A percentile compares a stretch with the other conserved stretches of the same genome.
These are phyloP conservation scores for Pocillopora grandis DNA, from an alignment of 92 coral and sea anemone species.

Conservation along the genomic window DNA sequence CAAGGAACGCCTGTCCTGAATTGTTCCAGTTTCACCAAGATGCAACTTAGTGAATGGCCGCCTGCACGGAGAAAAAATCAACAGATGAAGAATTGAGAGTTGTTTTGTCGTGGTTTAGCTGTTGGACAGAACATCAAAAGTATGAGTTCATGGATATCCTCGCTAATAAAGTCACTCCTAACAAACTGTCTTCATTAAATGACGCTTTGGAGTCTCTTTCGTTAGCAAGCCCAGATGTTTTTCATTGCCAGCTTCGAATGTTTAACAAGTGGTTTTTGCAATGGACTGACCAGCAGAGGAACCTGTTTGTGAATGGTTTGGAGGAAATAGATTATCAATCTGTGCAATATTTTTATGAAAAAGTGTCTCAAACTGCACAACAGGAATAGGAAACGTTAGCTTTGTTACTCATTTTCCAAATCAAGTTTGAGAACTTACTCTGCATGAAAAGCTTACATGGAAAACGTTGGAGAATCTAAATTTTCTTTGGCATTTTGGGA, in stretches of 20 bases:
- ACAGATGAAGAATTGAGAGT: constrained; percentile 42
- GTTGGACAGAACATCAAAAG: constrained; percentile 55
- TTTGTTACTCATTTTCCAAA: neutral
- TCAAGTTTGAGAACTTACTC: no score
- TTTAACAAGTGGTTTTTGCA: constrained; percentile 53
- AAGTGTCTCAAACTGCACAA: constrained; percentile 60
- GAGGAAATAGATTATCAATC: constrained; percentile 53
- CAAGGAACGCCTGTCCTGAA: neutral
- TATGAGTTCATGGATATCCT: constrained; percentile 47
- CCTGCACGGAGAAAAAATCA: neutral
- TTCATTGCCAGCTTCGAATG: constrained; percentile 62
- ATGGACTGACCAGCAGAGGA: constrained; percentile 56
- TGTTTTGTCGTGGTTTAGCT: constrained; percentile 59
- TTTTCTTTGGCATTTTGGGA: no score
- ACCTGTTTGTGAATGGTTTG: constrained; percentile 50
- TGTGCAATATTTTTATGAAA: constrained; percentile 56
- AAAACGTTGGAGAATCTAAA: no score
- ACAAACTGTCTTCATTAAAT: constrained; percentile 42
- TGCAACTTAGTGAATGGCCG: neutral
- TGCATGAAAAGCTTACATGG: no score
- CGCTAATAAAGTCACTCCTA: constrained; percentile 49
- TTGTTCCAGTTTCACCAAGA: neutral
- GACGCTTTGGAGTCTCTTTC: constrained; percentile 53
- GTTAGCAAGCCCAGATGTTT: constrained; percentile 43
- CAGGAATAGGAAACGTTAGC: neutral